Evolutionary conservation across 2,113 vertebrate species (phyloP).

Genomic region (Peucedramus taeniatus): DNA sequence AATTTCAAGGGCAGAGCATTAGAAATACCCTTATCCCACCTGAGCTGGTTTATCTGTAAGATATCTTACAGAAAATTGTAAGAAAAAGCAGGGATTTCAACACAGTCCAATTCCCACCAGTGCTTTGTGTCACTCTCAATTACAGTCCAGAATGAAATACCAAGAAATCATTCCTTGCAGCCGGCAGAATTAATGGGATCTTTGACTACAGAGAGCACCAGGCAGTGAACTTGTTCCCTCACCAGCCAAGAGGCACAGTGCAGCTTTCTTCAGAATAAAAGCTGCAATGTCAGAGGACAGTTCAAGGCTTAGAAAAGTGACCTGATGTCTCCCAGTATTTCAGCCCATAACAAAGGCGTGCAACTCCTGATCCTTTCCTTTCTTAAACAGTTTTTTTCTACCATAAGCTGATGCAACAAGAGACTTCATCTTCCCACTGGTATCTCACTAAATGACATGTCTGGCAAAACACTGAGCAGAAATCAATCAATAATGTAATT

Average conservation of each 20-base stretch:
- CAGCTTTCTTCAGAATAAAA: slow-evolving; percentile 47
- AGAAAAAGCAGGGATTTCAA: slow-evolving; percentile 16
- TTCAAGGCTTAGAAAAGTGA: slow-evolving; percentile 29
- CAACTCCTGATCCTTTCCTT: background rate
- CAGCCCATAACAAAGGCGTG: background rate
- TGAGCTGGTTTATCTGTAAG: slow-evolving; percentile 10
- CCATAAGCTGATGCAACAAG: background rate
- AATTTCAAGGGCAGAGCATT: background rate
- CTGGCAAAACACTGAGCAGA: background rate
- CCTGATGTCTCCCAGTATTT: background rate
- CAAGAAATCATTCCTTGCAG: background rate
- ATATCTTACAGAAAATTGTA: background rate
- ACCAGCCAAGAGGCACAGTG: slow-evolving; percentile 45
- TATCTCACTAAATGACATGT: background rate
- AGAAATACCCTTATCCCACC: slow-evolving; percentile 8
- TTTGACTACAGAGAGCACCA: slow-evolving; percentile 44
- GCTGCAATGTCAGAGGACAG: slow-evolving; percentile 26
- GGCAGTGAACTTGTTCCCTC: slow-evolving; percentile 23
- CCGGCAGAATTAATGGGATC: slow-evolving; percentile 51
- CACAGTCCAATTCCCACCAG: slow-evolving; percentile 19
- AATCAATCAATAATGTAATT: background rate
- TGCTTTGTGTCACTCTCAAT: slow-evolving; percentile 49
- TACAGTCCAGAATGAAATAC: slow-evolving; percentile 45
- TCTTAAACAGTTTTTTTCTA: background rate
- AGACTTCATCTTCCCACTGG: background rate